Percentiles rank a stretch among this genome's conserved stretches.
Conservation (phyloP, 1,140 invertebrate genomes). For the Cepaea nemoralis region DNA sequence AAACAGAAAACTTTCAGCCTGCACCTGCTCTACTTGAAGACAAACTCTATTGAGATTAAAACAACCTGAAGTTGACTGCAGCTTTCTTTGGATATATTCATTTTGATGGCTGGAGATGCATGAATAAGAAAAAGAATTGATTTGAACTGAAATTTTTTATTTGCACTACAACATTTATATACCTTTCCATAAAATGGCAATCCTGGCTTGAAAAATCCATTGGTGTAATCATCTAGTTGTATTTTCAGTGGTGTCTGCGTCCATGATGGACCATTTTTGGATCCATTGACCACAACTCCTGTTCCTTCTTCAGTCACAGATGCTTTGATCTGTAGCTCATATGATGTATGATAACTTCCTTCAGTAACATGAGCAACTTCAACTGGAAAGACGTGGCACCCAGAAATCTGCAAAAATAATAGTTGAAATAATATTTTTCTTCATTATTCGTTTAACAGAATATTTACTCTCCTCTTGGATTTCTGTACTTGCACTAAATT, state of each 20-base stretch:
- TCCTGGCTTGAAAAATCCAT: constrained; percentile 77
- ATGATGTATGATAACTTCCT: constrained; percentile 39
- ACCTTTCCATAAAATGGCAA: constrained; percentile 78
- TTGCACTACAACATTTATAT: too few relatives aligned
- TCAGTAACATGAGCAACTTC: constrained; percentile 50
- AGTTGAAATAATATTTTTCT: background rate
- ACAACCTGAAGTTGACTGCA: too few relatives aligned
- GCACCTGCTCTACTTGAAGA: too few relatives aligned
- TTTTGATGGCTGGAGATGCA: too few relatives aligned
- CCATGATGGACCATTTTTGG: constrained; percentile 47
- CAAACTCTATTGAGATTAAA: too few relatives aligned
- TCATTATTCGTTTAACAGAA: too few relatives aligned
- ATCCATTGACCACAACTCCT: constrained; percentile 51
- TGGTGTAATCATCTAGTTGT: constrained; percentile 67
- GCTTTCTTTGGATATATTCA: too few relatives aligned
- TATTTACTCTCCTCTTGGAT: too few relatives aligned
- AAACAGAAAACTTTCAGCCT: too few relatives aligned
- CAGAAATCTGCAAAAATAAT: constrained; percentile 58
- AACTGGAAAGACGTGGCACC: constrained; percentile 63
- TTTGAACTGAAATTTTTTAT: too few relatives aligned
- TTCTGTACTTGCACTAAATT: too few relatives aligned
- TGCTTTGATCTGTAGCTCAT: constrained; percentile 54
- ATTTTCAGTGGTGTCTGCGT: constrained; percentile 49
- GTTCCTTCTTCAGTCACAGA: constrained; percentile 62
- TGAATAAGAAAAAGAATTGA: too few relatives aligned